Base-by-base conservation (phyloP, 2,113 vertebrate species). In the Dromaius novaehollandiae region DNA sequence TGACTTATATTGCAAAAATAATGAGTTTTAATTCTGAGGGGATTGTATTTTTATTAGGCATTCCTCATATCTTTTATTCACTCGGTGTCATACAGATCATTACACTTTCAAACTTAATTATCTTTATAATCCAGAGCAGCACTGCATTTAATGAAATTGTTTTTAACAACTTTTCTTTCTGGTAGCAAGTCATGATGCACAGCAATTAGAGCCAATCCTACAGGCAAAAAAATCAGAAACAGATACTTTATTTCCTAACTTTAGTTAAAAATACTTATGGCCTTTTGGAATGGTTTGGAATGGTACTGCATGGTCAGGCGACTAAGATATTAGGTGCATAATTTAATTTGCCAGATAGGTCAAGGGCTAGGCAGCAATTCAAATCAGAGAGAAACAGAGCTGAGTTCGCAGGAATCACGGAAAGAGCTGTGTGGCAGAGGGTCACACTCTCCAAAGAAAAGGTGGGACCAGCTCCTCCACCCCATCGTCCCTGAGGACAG, bases 71-170 rank as follows among this genome's bases (percentile, higher is more conserved):
- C 75, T 79, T 88, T 94, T 90, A 91, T 95, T 92, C 11, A 36
- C 46, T 93, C 13, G 4, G 28, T 93, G 90, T 77, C 85, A 83
- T 55, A 71, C 5, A 17, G 65, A 58, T 89, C 91, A 82, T 66
- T 92, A 88, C 53, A 89, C 82, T 89, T 95, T 93, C 92, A 95
- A 89, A 95, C 58, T 95, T 95, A 95, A 96, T 97, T 97, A 95
- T 95, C 94, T 95, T 95, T 73, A 73, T 88, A 92, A 95, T 95
- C 56, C 71, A 68, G 83, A 87, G 78, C 68, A 96, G 58, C 3
- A 13, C 40, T 83, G 93, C 36, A 83, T 78, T 79, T 97, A 95
- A 97, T 95, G 58, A 93, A 96, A 96, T 77, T 56, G 82, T 42
- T 96, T 83, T 96, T 85, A 97, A 73, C 55, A 86, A 73, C 58